Evolutionary conservation across 2,888 invertebrate genomes (phyloP), one percentile per base, ranked within the genome.

Genomic region (Thecophora atra): DNA sequence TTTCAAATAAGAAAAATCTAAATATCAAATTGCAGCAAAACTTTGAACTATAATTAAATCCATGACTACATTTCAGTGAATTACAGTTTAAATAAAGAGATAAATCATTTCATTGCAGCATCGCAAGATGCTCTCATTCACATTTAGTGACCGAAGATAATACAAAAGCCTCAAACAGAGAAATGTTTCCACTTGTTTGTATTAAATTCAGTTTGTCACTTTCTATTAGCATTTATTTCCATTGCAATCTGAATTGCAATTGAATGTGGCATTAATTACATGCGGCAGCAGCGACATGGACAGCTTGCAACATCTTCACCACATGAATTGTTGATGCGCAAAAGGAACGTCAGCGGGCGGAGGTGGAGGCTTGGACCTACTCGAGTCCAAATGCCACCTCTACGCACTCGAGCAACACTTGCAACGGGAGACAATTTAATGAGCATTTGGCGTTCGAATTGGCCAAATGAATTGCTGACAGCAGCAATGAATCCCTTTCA

Each of bases 391-490:
- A 19, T 66, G 68, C 54, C 68, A 72, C 56, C 68, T 68, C 69
- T 54, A 42, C 24, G 63, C 63, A 63, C 72, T 72, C 52, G 68
- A 63, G 72, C 63, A 68, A 64, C 64, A 69, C 68, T 68, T 47
- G 19, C 44, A 54, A 68, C 44, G 52, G 37, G 15, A 15, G 54
- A 58, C 72, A 63, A 68, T 72, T 69, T 54, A 69, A 69, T 56
- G 63, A 11, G 63, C 17, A 19, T 72, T 63, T 26, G 42, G 17
- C 37, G 56, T 68, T 63, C 17, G 56, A 72, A 72, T 72, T 69
- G 28, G 52, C 11, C 56, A 72, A 68, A 72, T 72, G 67, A 72
- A 72, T 65, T 65, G n/a, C 37, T 58, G 15, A 28, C 42, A 64
- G 51, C 37, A 6, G 56, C 26, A 44, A 42, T n/a, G n/a, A n/a